Percentiles rank a stretch among this genome's conserved stretches.
phyloP scores from a whole-genome alignment of 1,140 invertebrate species.

The Helicoverpa armigera region DNA sequence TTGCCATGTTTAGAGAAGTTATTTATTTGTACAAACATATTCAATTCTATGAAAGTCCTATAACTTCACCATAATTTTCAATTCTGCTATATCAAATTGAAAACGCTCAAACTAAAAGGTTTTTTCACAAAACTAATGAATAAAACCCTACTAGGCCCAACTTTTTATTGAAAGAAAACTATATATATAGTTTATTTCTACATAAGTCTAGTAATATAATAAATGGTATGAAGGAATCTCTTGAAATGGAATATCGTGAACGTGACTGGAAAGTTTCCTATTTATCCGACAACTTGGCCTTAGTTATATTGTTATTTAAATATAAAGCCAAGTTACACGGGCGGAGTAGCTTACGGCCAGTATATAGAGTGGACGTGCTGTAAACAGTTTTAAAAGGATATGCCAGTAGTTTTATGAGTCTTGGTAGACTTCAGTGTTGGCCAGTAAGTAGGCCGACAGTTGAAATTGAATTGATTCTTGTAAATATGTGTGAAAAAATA shows the following conservation, averaged over 20 bases:
- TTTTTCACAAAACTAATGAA: conserved; percentile 12
- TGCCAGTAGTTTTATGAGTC: too few relatives aligned
- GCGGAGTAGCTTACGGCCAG: neutral
- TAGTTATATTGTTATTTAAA: conserved; percentile 53
- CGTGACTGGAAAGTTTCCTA: conserved; percentile 61
- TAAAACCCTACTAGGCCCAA: conserved; percentile 11
- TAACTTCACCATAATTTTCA: neutral
- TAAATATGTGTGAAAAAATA: too few relatives aligned
- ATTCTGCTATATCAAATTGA: neutral
- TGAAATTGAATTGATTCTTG: too few relatives aligned
- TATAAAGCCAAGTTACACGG: conserved; percentile 32
- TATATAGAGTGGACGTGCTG: neutral
- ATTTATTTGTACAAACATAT: neutral
- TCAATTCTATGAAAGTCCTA: neutral
- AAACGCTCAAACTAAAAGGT: conserved; percentile 12
- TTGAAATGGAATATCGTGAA: conserved; percentile 62
- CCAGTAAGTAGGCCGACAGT: too few relatives aligned
- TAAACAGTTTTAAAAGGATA: neutral
- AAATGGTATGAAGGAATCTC: conserved; percentile 56
- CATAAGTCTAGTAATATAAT: conserved; percentile 59
- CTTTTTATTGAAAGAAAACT: conserved; percentile 1
- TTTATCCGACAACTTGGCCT: conserved; percentile 48
- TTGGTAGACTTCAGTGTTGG: too few relatives aligned
- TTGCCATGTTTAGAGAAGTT: neutral
- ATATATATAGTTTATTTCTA: conserved; percentile 16